Percentiles rank a stretch among this genome's conserved stretches.
phyloP scores from a whole-genome alignment of 2,113 vertebrate genomes.

The Oenanthe oenanthe region DNA sequence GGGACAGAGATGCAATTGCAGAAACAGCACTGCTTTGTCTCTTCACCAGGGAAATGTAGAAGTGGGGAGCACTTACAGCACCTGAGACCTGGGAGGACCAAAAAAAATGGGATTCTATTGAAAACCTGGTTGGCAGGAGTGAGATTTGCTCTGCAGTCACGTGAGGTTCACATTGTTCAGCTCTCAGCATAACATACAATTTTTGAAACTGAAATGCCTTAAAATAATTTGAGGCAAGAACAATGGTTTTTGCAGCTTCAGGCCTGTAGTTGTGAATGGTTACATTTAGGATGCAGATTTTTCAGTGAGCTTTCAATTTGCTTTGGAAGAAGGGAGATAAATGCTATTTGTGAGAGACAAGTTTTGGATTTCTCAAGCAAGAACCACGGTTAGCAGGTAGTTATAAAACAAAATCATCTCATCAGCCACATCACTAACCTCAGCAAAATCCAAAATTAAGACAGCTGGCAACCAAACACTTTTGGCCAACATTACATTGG shows the following conservation, averaged over 20 bases:
- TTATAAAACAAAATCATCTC: not conserved
- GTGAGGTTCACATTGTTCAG: not conserved
- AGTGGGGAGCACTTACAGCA: accelerated
- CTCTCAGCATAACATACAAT: not conserved
- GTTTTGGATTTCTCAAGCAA: not conserved
- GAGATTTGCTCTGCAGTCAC: not conserved
- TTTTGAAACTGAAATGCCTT: not conserved
- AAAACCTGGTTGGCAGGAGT: not conserved
- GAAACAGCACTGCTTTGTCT: not conserved
- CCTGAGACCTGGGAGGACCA: not conserved
- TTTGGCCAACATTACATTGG: not conserved
- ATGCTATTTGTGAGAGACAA: not conserved
- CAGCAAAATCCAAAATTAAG: not conserved
- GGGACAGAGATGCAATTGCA: not conserved
- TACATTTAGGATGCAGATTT: not conserved
- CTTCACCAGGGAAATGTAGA: not conserved
- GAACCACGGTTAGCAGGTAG: not conserved
- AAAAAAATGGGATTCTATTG: not conserved
- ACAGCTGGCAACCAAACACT: not conserved
- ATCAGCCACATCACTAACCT: not conserved
- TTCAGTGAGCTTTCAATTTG: not conserved
- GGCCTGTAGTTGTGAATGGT: not conserved
- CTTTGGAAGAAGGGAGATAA: not conserved
- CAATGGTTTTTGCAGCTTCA: not conserved
- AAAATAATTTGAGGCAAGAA: not conserved